Conservation (phyloP, 2,888 invertebrate genomes). For the Druceiella hillmani region DNA sequence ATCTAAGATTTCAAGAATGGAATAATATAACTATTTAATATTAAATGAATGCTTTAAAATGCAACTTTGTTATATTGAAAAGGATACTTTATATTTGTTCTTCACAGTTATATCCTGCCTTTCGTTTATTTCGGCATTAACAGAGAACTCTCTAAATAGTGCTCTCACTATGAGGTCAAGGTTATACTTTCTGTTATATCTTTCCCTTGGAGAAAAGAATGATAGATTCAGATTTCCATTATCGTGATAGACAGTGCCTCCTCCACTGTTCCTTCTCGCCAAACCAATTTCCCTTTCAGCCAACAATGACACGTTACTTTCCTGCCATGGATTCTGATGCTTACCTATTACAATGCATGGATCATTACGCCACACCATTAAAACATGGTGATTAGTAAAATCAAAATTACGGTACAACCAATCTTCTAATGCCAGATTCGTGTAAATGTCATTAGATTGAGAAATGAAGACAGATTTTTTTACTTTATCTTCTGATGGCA, state of each 20-base stretch:
- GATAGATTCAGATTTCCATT: slow-evolving; percentile 88
- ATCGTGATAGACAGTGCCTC: slow-evolving; percentile 97
- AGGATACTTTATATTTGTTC: slow-evolving; percentile 69
- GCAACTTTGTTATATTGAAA: slow-evolving; percentile 19
- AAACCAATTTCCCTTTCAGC: slow-evolving; percentile 63
- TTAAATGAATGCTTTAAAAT: too few species aligned
- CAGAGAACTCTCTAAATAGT: slow-evolving; percentile 74
- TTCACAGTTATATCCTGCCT: slow-evolving; percentile 84
- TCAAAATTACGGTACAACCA: slow-evolving; percentile 90
- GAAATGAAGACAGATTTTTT: slow-evolving; percentile 89
- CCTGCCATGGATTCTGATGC: slow-evolving; percentile 95
- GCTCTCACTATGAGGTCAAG: slow-evolving; percentile 81
- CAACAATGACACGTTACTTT: slow-evolving; percentile 72
- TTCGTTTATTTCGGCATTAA: slow-evolving; percentile 69
- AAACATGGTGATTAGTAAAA: slow-evolving; percentile 74
- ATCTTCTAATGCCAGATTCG: slow-evolving; percentile 93
- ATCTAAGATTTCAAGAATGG: too few species aligned
- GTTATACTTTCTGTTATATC: slow-evolving; percentile 84
- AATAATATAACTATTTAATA: too few species aligned
- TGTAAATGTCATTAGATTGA: slow-evolving; percentile 83
- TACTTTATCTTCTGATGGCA: slow-evolving; percentile 48
- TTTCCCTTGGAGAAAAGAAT: slow-evolving; percentile 79
- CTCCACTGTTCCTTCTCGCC: slow-evolving; percentile 90
- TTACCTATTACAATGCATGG: slow-evolving; percentile 95
- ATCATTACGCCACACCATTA: slow-evolving; percentile 89